phyloP scores from a whole-genome alignment of 2,888 invertebrate species.

The Urechis unicinctus region DNA sequence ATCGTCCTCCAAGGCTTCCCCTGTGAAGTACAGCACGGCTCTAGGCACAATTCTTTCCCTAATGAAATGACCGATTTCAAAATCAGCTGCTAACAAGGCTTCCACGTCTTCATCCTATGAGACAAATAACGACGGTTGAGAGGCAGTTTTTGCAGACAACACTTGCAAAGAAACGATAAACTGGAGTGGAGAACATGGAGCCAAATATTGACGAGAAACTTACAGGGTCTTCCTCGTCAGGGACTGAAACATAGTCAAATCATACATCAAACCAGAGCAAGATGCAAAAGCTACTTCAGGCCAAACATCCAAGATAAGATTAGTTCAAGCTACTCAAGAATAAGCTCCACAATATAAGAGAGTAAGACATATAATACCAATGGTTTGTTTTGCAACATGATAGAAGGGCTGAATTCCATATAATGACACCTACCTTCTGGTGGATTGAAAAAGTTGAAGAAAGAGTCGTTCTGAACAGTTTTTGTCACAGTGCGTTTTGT shows the following conservation, averaged over 20 bases:
- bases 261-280: no score
- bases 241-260: conserved; percentile 58
- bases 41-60: conserved; percentile 94
- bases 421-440: conserved; percentile 56
- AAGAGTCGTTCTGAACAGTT: conserved; percentile 92
- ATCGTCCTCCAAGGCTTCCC: conserved; percentile 58
- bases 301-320: no score
- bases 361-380: neutral
- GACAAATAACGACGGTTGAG: neutral
- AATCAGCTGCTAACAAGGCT: conserved; percentile 83
- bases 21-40: conserved; percentile 93
- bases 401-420: no score
- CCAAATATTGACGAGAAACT: conserved; percentile 49
- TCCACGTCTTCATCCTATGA: conserved; percentile 75
- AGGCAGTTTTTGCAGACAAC: neutral
- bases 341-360: no score
- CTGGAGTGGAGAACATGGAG: neutral
- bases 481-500: conserved; percentile 90
- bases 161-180: neutral
- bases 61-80: conserved; percentile 97
- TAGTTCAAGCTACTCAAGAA: no score
- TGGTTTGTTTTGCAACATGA: no score
- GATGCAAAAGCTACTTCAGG: no score
- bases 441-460: conserved; percentile 98
- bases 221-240: conserved; percentile 75